Evolutionary conservation across 2,113 vertebrate species (phyloP), one percentile per base, ranked within the genome.

Genomic region (Antennarius striatus): DNA sequence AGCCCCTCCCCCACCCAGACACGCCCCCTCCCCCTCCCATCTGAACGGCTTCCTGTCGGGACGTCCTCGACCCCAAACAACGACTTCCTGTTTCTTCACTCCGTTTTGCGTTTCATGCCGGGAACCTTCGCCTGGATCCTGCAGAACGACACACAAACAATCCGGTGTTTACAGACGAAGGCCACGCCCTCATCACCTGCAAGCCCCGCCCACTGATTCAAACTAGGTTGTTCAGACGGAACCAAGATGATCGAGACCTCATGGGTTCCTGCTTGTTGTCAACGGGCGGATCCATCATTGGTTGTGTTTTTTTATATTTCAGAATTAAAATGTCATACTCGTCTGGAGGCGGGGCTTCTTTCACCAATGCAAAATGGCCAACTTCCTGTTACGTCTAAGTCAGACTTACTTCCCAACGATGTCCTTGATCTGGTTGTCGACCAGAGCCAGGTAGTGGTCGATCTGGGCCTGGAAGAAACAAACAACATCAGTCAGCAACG

Each of bases 81-180:
- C 10, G 5, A 71, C 78, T 90, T 14, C n/a, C 60, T 6, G 51
- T 66, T 62, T 5, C 86, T 85, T 95, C 92, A 98, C 73, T 99
- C 96, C 0, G 93, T 40, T 92, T 99, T 99, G 75, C 94, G 95
- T 83, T 98, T 99, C 91, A 98, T 89, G 56, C 96, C 96, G 4
- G 97, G 96, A 56, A 99, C 94, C 91, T 96, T 98, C 52, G 94
- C 95, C 93, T 96, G 95, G 90, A 98, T 90, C 93, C 97, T 99
- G 73, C 12, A 87, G 80, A n/a, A 46, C 48, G 0, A 39, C 2
- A 36, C 2, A 36, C 7, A 4, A 36, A 36, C 7, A 36, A 36
- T 36, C 32, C 1, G 22, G 22, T 22, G 22, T 22, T 22, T 1
- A 2, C 22, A 22, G 22, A 22, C 2, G 22, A 2, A 22, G 22